Evolutionary conservation across 2,888 invertebrate genomes (phyloP), one percentile per base, ranked within the genome.

Genomic region (Epinotia nisella): DNA sequence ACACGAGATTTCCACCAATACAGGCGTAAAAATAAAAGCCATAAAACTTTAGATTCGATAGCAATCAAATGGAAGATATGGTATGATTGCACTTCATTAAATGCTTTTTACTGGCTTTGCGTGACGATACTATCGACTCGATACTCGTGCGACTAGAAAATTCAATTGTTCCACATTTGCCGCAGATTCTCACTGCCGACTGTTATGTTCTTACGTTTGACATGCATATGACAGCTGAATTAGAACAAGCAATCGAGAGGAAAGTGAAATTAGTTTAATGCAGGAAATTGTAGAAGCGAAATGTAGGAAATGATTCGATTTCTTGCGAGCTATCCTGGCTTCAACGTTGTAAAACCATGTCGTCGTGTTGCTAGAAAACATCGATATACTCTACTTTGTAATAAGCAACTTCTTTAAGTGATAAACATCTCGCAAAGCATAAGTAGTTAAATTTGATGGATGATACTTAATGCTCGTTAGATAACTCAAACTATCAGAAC

Each of bases 101-200:
- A 68, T 59, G 68, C 51, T 73, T 73, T 73, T 73, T 73, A 29
- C 60, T 10, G n/a, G 17, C 49, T 41, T 81, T 76, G 80, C 82
- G 81, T 83, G 82, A 78, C 78, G 71, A 66, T 66, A 41, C 19
- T 55, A 66, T 66, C 66, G n/a, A 11, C 66, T 66, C 56, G 21
- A 78, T 75, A 76, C 78, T 77, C 76, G 78, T 79, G 80, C 73
- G 79, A 82, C 75, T 77, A 77, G 79, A 81, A 82, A 79, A 80
- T 77, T 70, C 77, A 62, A 80, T 76, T 80, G 79, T 76, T 75
- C 67, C 75, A 66, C 65, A 58, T 71, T 65, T 45, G n/a, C 62
- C 66, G 51, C 70, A 49, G 53, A 67, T 56, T 66, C 68, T 60
- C 56, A 67, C 69, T 65, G 69, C 29, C n/a, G 55, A 65, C 60